These are phyloP conservation scores for Chionoecetes opilio DNA, from an alignment of 1,140 invertebrate genomes.

Conservation along the genomic window DNA sequence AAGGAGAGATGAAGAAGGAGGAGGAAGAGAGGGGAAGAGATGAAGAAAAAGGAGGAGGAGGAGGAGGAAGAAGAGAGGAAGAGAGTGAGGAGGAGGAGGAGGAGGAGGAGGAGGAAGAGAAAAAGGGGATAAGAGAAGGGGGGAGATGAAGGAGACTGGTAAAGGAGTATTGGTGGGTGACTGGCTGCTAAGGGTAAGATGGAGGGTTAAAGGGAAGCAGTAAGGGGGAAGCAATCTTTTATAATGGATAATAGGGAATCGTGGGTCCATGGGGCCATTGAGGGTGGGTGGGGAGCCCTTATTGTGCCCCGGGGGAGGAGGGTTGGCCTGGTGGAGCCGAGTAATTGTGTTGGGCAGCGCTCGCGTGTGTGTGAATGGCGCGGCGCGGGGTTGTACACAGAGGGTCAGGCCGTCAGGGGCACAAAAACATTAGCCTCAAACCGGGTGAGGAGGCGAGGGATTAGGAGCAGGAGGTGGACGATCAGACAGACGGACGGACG, in stretches of 20 bases:
- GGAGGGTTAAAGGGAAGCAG: not conserved
- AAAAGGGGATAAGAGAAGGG: not conserved
- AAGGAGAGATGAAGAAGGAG: not conserved
- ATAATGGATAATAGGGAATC: slow-evolving; percentile 45
- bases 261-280: slow-evolving; percentile 32
- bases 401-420: not conserved
- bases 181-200: not conserved
- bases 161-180: not conserved
- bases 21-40: not conserved
- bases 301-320: not conserved
- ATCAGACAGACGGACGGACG: not conserved
- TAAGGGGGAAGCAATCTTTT: slow-evolving; percentile 37
- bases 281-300: not conserved
- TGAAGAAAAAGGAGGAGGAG: not conserved
- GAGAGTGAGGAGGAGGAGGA: too few relatives aligned
- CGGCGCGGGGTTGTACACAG: not conserved
- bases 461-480: slow-evolving; percentile 20
- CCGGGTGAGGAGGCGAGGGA: slow-evolving; percentile 42
- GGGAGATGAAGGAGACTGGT: not conserved
- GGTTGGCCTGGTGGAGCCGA: not conserved
- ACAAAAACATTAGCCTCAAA: slow-evolving; percentile 43
- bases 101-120: not conserved
- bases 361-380: slow-evolving; percentile 53
- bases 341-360: slow-evolving; percentile 43
- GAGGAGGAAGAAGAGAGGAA: not conserved